Evolutionary conservation across 2,113 vertebrate species (phyloP), one percentile per base, ranked within the genome.

Genomic region (Solenodon paradoxus): DNA sequence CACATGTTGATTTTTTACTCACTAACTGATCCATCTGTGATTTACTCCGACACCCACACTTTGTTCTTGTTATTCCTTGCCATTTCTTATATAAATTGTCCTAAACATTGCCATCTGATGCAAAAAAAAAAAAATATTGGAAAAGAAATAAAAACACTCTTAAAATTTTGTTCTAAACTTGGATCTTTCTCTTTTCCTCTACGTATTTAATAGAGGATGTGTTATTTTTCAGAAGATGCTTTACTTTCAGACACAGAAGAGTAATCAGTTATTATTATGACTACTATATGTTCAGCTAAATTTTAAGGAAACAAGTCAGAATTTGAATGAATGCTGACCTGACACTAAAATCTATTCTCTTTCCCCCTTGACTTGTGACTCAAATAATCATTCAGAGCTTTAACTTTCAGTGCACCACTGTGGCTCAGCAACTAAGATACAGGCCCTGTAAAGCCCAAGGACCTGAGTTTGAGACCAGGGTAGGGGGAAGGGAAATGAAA

Each of bases 81-180:
- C 57, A 88, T 75, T 95, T 90, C n/a, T 96, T 94, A 61, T 47
- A 81, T 96, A 92, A 96, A 55, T 90, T 59, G 4, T 86, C 87
- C 74, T 69, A 78, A 20, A 93, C 81, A 66, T 87, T 96, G 22
- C 94, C 89, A 78, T 94, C 81, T 68, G 89, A 93, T 94, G 61
- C 69, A 84, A 79, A 95, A 80, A 47, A 68, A 78, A 42, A 71
- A 71, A 40, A 69, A 64, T 9, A 7, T 57, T 72, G 32, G 45
- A n/a, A 26, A 92, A 49, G 24, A 63, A 35, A 66, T 55, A 80
- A 63, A 82, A 61, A 64, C 32, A 38, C 2, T 53, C 55, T 51
- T 49, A 68, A 47, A 19, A 85, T 11, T 72, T 82, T 92, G n/a
- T 92, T 5, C 10, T 83, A 12, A 81, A n/a, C 15, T 61, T 57